These are phyloP conservation scores for Australoheros facetus DNA, from an alignment of 2,797 vertebrate genomes.

Conservation along the genomic window DNA sequence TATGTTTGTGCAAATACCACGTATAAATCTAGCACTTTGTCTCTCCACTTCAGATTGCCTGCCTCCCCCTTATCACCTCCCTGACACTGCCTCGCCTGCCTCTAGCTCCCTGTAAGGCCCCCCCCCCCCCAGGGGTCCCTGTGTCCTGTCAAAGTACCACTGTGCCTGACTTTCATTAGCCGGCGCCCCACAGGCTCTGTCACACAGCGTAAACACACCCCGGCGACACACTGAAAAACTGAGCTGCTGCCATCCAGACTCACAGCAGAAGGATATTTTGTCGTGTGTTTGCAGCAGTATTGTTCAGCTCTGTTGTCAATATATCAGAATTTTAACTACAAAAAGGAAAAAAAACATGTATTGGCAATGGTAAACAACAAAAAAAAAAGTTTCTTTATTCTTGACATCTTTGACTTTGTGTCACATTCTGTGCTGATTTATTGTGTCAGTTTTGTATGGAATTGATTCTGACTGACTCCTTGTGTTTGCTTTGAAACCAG, in stretches of 20 bases:
- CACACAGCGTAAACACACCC: conserved; percentile 63
- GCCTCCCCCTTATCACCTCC: conserved; percentile 44
- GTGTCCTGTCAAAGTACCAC: conserved; percentile 70
- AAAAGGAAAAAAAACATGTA: neutral
- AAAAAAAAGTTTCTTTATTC: neutral
- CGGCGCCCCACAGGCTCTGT: conserved; percentile 63
- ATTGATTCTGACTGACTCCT: neutral
- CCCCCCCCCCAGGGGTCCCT: conserved; percentile 46
- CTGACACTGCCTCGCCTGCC: conserved; percentile 36
- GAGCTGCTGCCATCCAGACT: conserved; percentile 26
- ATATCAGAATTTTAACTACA: neutral
- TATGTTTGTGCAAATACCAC: conserved; percentile 28
- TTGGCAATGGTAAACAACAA: neutral
- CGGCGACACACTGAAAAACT: conserved; percentile 26
- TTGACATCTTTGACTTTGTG: too few relatives aligned
- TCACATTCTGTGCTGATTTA: too few relatives aligned
- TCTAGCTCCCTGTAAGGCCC: conserved; percentile 49
- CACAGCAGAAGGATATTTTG: conserved; percentile 25
- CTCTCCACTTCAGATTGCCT: conserved; percentile 35
- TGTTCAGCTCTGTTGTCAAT: conserved; percentile 23
- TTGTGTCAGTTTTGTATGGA: neutral
- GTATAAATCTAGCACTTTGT: conserved; percentile 22
- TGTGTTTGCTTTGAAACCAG: neutral
- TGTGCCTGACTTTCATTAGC: conserved; percentile 76
- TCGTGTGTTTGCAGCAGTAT: conserved; percentile 14